phyloP scores from a whole-genome alignment of 2,113 vertebrate species.

The Oreochromis spilurus region DNA sequence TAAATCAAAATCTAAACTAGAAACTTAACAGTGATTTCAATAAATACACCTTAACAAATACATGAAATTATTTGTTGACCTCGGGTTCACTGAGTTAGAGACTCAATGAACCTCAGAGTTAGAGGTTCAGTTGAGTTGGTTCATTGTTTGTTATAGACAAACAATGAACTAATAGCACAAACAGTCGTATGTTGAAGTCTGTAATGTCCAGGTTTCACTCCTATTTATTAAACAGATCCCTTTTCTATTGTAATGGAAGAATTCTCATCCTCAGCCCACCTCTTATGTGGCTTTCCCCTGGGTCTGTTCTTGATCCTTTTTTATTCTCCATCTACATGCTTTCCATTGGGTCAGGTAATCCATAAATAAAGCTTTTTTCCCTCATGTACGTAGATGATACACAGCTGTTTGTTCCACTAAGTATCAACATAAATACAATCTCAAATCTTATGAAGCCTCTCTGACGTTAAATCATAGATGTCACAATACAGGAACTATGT shows the following conservation, averaged over 20 bases:
- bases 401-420: not conserved
- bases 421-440: not conserved
- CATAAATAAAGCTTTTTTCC: not conserved
- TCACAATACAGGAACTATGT: not conserved
- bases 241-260: not conserved
- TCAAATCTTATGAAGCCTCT: not conserved
- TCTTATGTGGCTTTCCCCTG: not conserved
- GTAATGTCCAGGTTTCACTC: not conserved
- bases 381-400: not conserved
- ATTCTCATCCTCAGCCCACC: not conserved
- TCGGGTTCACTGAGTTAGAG: not conserved
- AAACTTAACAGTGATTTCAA: not conserved
- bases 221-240: not conserved
- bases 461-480: not conserved
- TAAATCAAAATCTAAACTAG: not conserved
- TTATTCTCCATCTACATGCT: not conserved
- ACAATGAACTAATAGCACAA: not conserved
- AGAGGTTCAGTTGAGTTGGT: not conserved
- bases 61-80: not conserved
- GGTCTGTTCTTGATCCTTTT: not conserved
- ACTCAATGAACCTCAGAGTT: not conserved
- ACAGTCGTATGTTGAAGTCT: not conserved
- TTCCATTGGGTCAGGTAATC: not conserved
- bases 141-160: not conserved
- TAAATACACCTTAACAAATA: not conserved